Conservation (phyloP, 2,797 vertebrate genomes). For the Sciurus vulgaris region DNA sequence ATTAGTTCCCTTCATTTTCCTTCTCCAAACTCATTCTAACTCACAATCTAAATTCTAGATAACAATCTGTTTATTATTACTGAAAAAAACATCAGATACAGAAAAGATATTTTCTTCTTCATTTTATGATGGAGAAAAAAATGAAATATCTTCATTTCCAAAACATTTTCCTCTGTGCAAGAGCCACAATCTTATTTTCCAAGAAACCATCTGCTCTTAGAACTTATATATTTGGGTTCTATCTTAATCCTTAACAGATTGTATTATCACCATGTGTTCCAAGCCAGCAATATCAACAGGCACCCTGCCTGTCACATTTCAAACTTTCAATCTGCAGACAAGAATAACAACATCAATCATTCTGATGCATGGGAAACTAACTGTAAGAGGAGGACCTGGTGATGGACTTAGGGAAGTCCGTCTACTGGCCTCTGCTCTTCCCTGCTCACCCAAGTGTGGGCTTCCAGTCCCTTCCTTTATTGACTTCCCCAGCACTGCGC, state of each 20-base stretch:
- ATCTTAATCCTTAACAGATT: neutral
- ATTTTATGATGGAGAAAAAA: slow-evolving; percentile 28
- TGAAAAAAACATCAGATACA: neutral
- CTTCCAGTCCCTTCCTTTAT: neutral
- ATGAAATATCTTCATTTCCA: neutral
- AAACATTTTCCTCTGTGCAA: neutral
- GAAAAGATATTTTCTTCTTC: neutral
- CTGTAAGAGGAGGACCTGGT: neutral
- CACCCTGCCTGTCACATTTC: neutral
- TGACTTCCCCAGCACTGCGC: neutral
- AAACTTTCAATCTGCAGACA: neutral
- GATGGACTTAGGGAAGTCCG: neutral
- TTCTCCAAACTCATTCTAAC: neutral
- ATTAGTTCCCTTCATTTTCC: slow-evolving; percentile 20
- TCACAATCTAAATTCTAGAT: neutral
- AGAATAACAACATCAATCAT: neutral
- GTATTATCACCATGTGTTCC: neutral
- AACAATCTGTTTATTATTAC: neutral
- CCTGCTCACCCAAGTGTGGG: neutral
- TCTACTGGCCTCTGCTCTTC: neutral
- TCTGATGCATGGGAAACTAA: neutral
- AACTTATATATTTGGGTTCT: neutral
- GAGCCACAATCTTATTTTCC: neutral
- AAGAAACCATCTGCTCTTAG: neutral
- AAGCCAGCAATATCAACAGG: neutral